Conservation (phyloP, 2,113 vertebrate species). For the Epinephelus fuscoguttatus region DNA sequence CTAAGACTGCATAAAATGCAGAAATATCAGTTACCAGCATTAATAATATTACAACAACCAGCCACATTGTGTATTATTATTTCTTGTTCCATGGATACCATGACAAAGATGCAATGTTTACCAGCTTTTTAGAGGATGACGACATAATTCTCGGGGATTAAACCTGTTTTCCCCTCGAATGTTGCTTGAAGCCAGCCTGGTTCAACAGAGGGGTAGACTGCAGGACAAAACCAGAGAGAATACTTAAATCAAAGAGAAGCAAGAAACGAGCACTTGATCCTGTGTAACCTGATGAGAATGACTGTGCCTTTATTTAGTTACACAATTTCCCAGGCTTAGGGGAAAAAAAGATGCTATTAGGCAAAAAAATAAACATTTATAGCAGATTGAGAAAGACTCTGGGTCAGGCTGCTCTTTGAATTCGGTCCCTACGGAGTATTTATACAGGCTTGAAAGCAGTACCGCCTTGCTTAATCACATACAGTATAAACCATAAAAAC, state of each 20-base stretch:
- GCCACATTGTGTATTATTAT: conserved; percentile 37
- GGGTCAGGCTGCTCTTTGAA: conserved; percentile 43
- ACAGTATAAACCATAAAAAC: not conserved
- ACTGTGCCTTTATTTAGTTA: not conserved
- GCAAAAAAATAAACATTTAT: conserved; percentile 18
- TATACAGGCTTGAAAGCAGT: conserved; percentile 4
- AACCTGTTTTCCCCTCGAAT: conserved; percentile 93
- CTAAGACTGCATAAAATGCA: conserved; percentile 32
- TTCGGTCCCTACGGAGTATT: conserved; percentile 16
- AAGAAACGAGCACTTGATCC: not conserved
- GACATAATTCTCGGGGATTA: conserved; percentile 96
- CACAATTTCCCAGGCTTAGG: not conserved
- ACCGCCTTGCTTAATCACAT: not conserved
- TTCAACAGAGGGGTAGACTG: conserved; percentile 95
- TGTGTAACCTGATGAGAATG: conserved; percentile 14
- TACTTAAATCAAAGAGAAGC: conserved; percentile 6
- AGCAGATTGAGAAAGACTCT: conserved; percentile 1
- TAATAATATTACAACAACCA: conserved; percentile 74
- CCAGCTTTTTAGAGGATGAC: conserved; percentile 89
- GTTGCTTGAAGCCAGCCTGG: conserved; percentile 97
- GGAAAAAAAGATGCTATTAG: not conserved
- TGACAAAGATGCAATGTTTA: conserved; percentile 84
- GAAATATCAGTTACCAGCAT: conserved; percentile 14
- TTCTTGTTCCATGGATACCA: conserved; percentile 93
- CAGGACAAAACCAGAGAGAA: conserved; percentile 41